Conservation (phyloP, 2,888 invertebrate species). For the Netelia inedita region DNA sequence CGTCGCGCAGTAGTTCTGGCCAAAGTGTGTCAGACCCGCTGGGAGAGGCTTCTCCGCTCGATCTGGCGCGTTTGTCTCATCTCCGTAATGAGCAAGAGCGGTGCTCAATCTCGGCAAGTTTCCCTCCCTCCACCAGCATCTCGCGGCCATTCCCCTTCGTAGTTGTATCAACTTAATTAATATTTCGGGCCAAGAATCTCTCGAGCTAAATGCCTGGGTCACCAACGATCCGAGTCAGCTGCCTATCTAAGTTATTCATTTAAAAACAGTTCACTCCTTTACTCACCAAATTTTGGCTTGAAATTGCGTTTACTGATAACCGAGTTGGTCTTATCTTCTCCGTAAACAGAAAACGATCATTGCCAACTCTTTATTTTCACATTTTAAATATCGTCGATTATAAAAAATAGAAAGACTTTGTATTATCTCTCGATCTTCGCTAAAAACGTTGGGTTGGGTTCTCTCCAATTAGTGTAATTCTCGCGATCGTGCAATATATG, state of each 20-base stretch:
- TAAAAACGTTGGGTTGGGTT: too few relatives aligned
- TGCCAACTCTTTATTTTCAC: neutral
- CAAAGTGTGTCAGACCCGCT: constrained; percentile 44
- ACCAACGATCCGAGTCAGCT: constrained; percentile 21
- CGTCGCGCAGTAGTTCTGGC: constrained; percentile 41
- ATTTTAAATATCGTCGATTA: neutral
- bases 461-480: too few relatives aligned
- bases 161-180: constrained; percentile 39
- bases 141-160: neutral
- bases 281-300: neutral
- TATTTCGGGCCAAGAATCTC: constrained; percentile 55
- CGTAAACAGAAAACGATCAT: neutral
- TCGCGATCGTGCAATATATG: too few relatives aligned
- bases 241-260: neutral
- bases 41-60: constrained; percentile 10
- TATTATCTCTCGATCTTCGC: too few relatives aligned
- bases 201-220: constrained; percentile 49
- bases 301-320: neutral
- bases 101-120: constrained; percentile 34
- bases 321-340: neutral
- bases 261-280: neutral
- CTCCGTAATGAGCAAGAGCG: constrained; percentile 27
- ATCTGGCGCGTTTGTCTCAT: constrained; percentile 15
- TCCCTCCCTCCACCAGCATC: neutral
- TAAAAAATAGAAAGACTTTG: neutral